Base-by-base conservation (phyloP, 2,888 invertebrate genomes). In the Tridacna gigas region DNA sequence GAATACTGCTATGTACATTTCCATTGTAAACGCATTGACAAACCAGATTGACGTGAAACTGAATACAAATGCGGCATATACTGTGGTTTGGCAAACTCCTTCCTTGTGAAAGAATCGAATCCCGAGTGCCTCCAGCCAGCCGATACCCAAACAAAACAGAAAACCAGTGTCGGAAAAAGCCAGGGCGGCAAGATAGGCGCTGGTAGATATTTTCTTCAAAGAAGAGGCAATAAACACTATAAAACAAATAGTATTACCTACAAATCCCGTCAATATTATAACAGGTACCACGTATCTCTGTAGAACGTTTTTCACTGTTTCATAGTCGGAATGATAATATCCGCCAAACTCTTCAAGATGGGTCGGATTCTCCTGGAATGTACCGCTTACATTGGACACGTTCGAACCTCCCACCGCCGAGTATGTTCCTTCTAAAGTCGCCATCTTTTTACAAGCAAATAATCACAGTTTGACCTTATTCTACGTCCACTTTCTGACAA, bases 221-320 rank as follows among this genome's bases (percentile, higher is more conserved):
- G 88, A 83, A 0, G 92, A 90, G 15, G 84, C 85, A 13, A 90
- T 76, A 77, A 91, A 92, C 0, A 91, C 92, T 13, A 90, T 18
- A 47, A 91, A 90, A 3, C 91, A 90, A 2, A 91, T 81, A 7
- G 87, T 81, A 71, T 92, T 92, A 18, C 91, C 92, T 0, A 91
- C 26, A 22, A 91, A 76, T n/a, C 92, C 92, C 4, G 85, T 88
- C 9, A 89, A 63, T 20, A 92, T 89, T 12, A 92, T 90, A 18
- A 91, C 66, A 0, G 92, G 92, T 20, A 91, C 84, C n/a, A 90
- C 26, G 67, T 91, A 91, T 20, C 79, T 77, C 71, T 86, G 88
- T 48, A 37, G 94, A 91, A 88, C 96, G 95, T 66, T 96, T 94
- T 75, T 95, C 82, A 92, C 81, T 7, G 37, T 63, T n/a, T 77